These are phyloP conservation scores for Hirtodrosophila histrioides DNA, from an alignment of 2,888 invertebrate species.

Conservation along the genomic window DNA sequence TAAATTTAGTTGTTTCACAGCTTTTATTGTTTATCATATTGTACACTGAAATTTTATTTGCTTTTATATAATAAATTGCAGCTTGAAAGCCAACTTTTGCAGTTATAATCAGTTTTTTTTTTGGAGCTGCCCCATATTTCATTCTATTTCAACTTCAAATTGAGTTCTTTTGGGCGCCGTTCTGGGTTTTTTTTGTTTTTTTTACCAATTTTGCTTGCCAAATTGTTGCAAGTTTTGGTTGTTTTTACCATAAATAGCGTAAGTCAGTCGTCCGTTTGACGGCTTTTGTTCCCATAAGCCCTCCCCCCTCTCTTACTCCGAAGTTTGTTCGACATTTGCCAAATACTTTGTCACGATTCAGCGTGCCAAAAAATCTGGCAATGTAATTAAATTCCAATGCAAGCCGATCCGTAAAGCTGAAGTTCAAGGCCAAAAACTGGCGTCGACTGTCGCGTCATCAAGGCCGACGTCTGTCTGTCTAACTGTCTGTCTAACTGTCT, in stretches of 20 bases:
- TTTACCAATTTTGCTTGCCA: slow-evolving; percentile 41
- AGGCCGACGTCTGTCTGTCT: slow-evolving; percentile 20
- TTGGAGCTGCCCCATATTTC: neutral
- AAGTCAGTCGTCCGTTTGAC: slow-evolving; percentile 7
- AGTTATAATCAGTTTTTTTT: too few species aligned
- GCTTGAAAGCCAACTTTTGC: too few species aligned
- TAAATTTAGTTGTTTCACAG: too few species aligned
- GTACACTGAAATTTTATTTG: too few species aligned
- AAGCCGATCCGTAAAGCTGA: slow-evolving; percentile 30
- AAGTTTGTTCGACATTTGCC: slow-evolving; percentile 25
- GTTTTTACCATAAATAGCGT: slow-evolving; percentile 37
- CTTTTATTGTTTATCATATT: too few species aligned
- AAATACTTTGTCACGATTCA: slow-evolving; percentile 72
- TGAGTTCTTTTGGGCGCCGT: neutral
- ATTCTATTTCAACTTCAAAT: neutral
- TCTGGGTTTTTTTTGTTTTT: neutral
- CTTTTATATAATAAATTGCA: too few species aligned
- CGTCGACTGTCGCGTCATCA: slow-evolving; percentile 1
- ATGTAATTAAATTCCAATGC: slow-evolving; percentile 47
- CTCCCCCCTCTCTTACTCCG: too few species aligned
- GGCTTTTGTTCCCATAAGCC: neutral
- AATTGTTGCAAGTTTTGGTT: slow-evolving; percentile 37
- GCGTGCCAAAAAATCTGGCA: slow-evolving; percentile 33
- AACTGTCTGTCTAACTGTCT: neutral
- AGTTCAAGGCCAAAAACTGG: slow-evolving; percentile 50